Evolutionary conservation across 2,888 invertebrate species (phyloP), one percentile per base, ranked within the genome.

Genomic region (Hylaea fasciaria): DNA sequence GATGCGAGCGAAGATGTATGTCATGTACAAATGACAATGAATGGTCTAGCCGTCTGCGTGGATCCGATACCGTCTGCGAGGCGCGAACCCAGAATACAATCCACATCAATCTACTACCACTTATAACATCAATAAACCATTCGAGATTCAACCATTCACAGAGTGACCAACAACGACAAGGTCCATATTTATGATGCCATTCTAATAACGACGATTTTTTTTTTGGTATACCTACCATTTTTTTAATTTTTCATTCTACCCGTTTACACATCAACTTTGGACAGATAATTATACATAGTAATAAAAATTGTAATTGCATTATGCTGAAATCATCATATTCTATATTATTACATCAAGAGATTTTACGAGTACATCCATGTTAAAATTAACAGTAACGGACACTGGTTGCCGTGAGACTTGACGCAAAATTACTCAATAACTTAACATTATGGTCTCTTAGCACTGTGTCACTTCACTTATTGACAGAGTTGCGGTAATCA

Each of bases 221-320:
- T 57, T 46, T 54, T 51, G 52, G n/a, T 29, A 22, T 50, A 53
- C 57, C n/a, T n/a, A 44, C 39, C 48, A 2, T 44, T 5, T 32
- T 37, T 53, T n/a, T n/a, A n/a, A 17, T 37, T 41, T 35, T 13
- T 41, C n/a, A n/a, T 58, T 37, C 45, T 58, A 39, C 55, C 47
- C 56, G 52, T 59, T 63, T 63, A 45, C 63, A 63, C 58, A 58
- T 52, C 58, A 56, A 58, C 58, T 51, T 60, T 43, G 56, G 51
- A 61, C 51, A 61, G 51, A 51, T 60, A 55, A 55, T 50, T 37
- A 37, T 39, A 54, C 40, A 57, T 13, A 0, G 51, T 50, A 2
- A n/a, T 43, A 43, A 14, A 17, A 41, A 52, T 28, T 40, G 41
- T 43, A 11, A 50, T 46, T 57, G 51, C 13, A 50, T 28, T 22